phyloP scores from a whole-genome alignment of 2,113 vertebrate genomes.

The Motacilla tschutschensis region DNA sequence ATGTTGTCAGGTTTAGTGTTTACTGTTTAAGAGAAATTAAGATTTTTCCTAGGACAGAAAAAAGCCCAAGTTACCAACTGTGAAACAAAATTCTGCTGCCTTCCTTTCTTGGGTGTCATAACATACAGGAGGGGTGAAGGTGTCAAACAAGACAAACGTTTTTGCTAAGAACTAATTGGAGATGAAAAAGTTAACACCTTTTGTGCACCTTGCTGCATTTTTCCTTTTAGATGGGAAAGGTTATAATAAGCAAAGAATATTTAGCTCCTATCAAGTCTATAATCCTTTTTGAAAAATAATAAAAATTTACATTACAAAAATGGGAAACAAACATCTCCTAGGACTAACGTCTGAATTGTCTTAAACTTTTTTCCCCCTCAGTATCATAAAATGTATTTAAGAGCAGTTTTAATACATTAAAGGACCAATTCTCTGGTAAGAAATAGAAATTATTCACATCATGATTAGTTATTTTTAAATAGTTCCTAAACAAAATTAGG shows the following conservation, averaged over 20 bases:
- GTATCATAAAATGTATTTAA: neutral
- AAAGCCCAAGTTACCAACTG: fast-evolving
- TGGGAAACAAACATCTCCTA: neutral
- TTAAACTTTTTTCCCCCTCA: neutral
- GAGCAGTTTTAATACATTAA: neutral
- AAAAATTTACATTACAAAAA: neutral
- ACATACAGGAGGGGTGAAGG: neutral
- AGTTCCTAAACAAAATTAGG: neutral
- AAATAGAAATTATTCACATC: neutral
- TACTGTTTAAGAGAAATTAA: neutral
- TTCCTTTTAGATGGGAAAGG: neutral
- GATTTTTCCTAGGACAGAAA: neutral
- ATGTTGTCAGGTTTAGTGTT: neutral
- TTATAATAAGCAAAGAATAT: neutral
- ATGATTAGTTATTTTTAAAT: neutral
- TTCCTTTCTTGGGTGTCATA: neutral
- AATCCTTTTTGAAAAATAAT: neutral
- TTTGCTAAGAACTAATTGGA: neutral
- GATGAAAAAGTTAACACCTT: neutral
- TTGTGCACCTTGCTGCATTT: neutral
- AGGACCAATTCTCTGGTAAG: neutral
- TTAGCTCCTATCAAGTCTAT: neutral
- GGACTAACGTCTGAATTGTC: neutral
- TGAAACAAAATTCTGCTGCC: neutral
- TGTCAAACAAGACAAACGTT: neutral